A percentile compares a stretch with the other conserved stretches of the same genome.
These are phyloP conservation scores for Etia nguti DNA, from an alignment of 2,113 vertebrate species.

Conservation along the genomic window DNA sequence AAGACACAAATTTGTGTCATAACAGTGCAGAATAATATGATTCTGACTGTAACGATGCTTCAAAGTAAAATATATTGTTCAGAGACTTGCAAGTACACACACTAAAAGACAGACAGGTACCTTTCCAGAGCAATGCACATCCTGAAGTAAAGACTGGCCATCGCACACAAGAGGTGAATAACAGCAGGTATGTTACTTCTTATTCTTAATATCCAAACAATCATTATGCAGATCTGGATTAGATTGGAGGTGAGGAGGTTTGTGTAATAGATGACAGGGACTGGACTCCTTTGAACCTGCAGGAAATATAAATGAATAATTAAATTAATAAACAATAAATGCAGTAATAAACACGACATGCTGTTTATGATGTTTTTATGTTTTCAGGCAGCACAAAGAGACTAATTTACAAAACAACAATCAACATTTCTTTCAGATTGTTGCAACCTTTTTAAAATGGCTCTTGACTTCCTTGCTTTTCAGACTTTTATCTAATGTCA, in stretches of 20 bases:
- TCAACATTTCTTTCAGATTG: rapidly evolving
- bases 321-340: not conserved
- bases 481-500: not conserved
- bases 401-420: not conserved
- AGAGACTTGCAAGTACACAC: not conserved
- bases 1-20: too few relatives aligned
- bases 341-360: not conserved
- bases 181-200: too few relatives aligned
- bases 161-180: too few relatives aligned
- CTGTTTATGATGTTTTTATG: not conserved
- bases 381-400: not conserved
- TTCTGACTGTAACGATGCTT: too few relatives aligned
- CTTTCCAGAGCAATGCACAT: too few relatives aligned
- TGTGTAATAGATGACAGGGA: not conserved
- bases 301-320: not conserved
- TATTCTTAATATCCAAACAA: too few relatives aligned
- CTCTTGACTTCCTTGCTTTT: rapidly evolving
- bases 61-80: not conserved
- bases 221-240: too few relatives aligned
- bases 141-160: too few relatives aligned
- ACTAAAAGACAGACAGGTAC: too few relatives aligned
- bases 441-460: not conserved
- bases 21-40: too few relatives aligned
- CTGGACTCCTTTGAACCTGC: rapidly evolving
- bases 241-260: not conserved